phyloP scores from a whole-genome alignment of 2,888 invertebrate species.

The Caenorhabditis becei region DNA sequence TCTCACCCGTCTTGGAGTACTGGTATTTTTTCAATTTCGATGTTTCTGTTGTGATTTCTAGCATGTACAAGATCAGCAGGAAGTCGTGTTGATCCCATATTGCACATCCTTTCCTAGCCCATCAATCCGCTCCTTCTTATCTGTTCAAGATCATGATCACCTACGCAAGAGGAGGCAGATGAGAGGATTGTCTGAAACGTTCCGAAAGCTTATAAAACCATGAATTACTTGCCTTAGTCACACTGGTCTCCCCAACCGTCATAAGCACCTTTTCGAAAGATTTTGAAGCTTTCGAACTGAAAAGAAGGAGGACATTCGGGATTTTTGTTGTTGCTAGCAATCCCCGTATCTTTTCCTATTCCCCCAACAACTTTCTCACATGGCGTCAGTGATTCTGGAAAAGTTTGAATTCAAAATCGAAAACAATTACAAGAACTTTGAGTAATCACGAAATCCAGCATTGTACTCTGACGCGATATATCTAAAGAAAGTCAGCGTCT shows the following conservation, averaged over 20 bases:
- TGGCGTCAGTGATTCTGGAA: conserved; percentile 35
- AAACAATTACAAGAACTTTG: conserved; percentile 26
- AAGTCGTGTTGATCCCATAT: conserved; percentile 7
- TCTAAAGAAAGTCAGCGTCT: background rate
- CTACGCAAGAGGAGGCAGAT: conserved; percentile 20
- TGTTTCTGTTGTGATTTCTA: conserved; percentile 14
- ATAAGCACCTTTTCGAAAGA: background rate
- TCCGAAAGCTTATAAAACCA: conserved; percentile 5
- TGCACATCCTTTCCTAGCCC: background rate
- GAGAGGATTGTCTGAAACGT: conserved; percentile 45
- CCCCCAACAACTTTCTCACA: conserved; percentile 28
- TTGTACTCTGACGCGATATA: background rate
- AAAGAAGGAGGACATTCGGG: conserved; percentile 3
- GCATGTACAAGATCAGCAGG: conserved; percentile 2
- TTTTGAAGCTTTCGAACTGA: conserved; percentile 1
- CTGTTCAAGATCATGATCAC: conserved; percentile 22
- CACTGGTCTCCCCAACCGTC: background rate
- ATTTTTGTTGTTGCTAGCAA: background rate
- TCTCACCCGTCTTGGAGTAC: too few species aligned
- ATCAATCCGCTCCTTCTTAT: background rate
- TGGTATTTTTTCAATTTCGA: background rate
- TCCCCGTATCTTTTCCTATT: background rate
- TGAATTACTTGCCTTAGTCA: conserved; percentile 18
- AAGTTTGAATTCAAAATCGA: conserved; percentile 7
- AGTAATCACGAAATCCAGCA: background rate